Conservation (phyloP, 2,797 vertebrate species). For the Phalanger gymnotis region DNA sequence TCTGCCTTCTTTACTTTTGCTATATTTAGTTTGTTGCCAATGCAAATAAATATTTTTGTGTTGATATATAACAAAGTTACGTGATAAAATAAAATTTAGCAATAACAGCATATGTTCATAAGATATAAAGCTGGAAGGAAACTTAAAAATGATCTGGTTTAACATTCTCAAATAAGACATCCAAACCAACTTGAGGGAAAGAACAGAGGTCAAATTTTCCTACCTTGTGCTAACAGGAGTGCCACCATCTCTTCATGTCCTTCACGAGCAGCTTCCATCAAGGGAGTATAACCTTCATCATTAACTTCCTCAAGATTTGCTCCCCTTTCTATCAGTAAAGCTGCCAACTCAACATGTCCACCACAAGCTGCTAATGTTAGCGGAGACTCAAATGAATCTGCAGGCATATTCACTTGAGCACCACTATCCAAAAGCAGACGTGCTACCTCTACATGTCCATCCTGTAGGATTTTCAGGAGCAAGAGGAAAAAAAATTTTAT, state of each 20-base stretch:
- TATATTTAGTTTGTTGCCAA: constrained; percentile 24
- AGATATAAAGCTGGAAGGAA: background rate
- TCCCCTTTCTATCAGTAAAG: constrained; percentile 96
- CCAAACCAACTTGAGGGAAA: background rate
- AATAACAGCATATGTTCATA: background rate
- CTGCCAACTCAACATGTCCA: constrained; percentile 97
- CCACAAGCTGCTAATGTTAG: constrained; percentile 97
- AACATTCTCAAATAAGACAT: background rate
- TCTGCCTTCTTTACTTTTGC: constrained; percentile 42
- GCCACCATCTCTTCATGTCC: constrained; percentile 99
- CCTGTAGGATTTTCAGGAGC: constrained; percentile 84
- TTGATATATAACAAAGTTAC: constrained; percentile 8
- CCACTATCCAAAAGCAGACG: constrained; percentile 98
- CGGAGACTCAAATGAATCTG: constrained; percentile 98
- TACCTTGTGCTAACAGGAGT: constrained; percentile 97
- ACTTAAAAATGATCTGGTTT: background rate
- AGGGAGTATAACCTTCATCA: constrained; percentile 98
- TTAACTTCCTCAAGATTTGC: constrained; percentile 99
- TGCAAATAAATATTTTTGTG: constrained; percentile 28
- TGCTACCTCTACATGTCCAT: constrained; percentile 98
- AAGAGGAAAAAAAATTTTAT: constrained; percentile 31
- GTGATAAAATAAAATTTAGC: constrained; percentile 6
- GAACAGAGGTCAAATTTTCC: constrained; percentile 54
- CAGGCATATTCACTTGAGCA: constrained; percentile 99
- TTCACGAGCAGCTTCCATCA: constrained; percentile 99